Conservation (phyloP, 2,113 vertebrate genomes). For the Meriones unguiculatus region DNA sequence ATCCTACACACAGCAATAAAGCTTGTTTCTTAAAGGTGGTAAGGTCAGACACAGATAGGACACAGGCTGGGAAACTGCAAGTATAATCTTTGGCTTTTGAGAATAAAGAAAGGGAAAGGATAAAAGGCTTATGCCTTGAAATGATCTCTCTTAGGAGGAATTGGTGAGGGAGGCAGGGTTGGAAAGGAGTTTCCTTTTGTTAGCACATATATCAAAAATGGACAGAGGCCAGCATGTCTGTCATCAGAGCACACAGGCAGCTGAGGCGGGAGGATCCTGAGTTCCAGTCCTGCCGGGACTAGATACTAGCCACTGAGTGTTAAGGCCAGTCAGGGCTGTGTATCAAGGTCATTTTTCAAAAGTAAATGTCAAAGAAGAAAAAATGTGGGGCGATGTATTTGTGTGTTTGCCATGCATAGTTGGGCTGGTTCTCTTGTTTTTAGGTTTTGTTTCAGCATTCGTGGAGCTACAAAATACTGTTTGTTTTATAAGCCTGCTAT, state of each 20-base stretch:
- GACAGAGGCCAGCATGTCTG: background rate
- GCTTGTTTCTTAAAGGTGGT: background rate
- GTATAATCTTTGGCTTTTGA: background rate
- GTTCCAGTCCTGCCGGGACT: background rate
- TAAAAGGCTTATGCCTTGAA: background rate
- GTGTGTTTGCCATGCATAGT: background rate
- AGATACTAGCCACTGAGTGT: background rate
- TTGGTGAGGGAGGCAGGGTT: background rate
- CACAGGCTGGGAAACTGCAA: background rate
- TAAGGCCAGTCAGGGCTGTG: too few species aligned
- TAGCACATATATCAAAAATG: background rate
- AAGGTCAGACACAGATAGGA: background rate
- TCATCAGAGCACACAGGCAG: background rate
- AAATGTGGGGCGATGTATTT: background rate
- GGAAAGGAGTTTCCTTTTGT: background rate
- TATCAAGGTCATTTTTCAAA: background rate
- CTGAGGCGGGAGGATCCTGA: background rate
- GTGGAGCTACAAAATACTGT: background rate
- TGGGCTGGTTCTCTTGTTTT: background rate
- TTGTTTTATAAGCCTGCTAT: background rate
- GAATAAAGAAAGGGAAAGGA: background rate
- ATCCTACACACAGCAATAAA: background rate
- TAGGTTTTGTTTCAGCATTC: background rate
- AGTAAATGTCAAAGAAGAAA: background rate
- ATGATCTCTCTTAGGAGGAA: background rate